These are phyloP conservation scores for Exephanes ischioxanthus DNA, from an alignment of 2,888 invertebrate genomes.

Conservation along the genomic window DNA sequence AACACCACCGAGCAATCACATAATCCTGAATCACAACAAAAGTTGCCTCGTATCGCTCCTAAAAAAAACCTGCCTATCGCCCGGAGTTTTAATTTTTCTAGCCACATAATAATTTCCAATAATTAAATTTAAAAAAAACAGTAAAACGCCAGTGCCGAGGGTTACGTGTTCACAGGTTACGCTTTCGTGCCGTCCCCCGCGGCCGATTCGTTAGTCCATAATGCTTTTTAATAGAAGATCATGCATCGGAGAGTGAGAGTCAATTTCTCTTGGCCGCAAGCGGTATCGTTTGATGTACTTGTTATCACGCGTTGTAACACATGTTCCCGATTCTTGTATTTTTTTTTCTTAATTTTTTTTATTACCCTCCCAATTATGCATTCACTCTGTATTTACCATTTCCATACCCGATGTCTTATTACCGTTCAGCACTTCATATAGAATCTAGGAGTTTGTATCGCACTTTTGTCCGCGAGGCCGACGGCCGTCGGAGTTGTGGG, in stretches of 20 bases:
- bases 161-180: conserved; percentile 64
- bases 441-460: conserved; percentile 5
- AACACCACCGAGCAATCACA: background rate
- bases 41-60: background rate
- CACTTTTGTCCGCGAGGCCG: conserved; percentile 36
- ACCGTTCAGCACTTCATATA: conserved; percentile 47
- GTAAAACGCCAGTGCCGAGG: background rate
- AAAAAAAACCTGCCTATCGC: background rate
- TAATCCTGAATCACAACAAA: background rate
- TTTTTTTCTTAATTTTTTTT: conserved; percentile 3
- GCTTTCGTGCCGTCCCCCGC: conserved; percentile 60
- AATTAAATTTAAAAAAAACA: background rate
- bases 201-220: conserved; percentile 61
- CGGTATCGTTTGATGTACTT: conserved; percentile 52
- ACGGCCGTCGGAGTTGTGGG: conserved; percentile 30
- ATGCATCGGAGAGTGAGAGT: conserved; percentile 52
- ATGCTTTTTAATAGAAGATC: conserved; percentile 59
- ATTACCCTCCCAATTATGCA: background rate
- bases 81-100: background rate
- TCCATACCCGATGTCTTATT: conserved; percentile 37
- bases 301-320: conserved; percentile 41
- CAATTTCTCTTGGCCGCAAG: conserved; percentile 55
- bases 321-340: conserved; percentile 24
- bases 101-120: background rate
- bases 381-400: conserved; percentile 40